A percentile compares a stretch with the other conserved stretches of the same genome.
phyloP scores from a whole-genome alignment of 2,888 invertebrate genomes.

The Meteorus cinctellus region DNA sequence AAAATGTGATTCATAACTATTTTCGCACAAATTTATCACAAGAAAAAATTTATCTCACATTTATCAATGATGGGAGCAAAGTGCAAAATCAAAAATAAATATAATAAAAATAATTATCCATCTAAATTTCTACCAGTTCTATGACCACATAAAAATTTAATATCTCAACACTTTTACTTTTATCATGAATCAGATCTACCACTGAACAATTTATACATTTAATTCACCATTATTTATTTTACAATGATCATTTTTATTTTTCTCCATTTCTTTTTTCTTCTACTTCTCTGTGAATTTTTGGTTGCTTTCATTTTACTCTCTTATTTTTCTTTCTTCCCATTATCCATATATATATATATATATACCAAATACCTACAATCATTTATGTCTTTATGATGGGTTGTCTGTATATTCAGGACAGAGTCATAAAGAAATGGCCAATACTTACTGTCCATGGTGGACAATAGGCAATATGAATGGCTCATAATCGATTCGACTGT shows the following conservation, averaged over 20 bases:
- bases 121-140: no score
- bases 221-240: neutral
- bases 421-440: slow-evolving; percentile 61
- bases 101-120: no score
- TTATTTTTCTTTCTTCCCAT: neutral
- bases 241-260: neutral
- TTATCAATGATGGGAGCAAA: no score
- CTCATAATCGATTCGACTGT: slow-evolving; percentile 67
- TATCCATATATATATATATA: neutral
- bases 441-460: slow-evolving; percentile 55
- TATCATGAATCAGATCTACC: no score
- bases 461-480: slow-evolving; percentile 58
- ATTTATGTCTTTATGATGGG: slow-evolving; percentile 31
- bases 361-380: slow-evolving; percentile 11
- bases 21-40: no score
- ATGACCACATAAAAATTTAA: no score
- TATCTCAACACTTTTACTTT: no score
- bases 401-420: slow-evolving; percentile 24
- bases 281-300: neutral
- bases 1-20: neutral
- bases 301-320: neutral
- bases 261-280: no score
- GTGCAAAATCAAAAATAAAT: no score
- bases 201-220: no score
- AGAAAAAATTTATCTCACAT: no score